phyloP scores from a whole-genome alignment of 2,888 invertebrate genomes.

The Acrobasis repandana region DNA sequence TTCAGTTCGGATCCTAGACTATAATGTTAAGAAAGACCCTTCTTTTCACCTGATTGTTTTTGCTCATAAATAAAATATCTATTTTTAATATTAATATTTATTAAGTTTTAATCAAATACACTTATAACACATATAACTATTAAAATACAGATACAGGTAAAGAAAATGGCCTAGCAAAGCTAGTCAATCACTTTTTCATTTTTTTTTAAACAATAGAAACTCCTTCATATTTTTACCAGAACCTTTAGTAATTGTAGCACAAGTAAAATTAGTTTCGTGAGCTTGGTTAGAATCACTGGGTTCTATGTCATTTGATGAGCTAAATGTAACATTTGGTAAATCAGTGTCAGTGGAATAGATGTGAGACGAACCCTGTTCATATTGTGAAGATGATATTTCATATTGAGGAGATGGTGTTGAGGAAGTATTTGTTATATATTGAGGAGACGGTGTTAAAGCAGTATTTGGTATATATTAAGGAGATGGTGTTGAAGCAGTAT shows the following conservation, averaged over 20 bases:
- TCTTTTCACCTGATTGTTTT: slow-evolving; percentile 4
- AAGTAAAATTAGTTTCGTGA: slow-evolving; percentile 6
- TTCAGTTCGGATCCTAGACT: slow-evolving; percentile 6
- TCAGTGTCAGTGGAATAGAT: slow-evolving; percentile 6
- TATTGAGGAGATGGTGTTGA: slow-evolving; percentile 6
- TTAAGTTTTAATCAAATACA: slow-evolving; percentile 4
- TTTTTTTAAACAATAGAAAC: slow-evolving; percentile 6
- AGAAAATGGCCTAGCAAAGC: slow-evolving; percentile 6
- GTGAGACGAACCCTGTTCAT: slow-evolving; percentile 6
- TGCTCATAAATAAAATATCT: slow-evolving; percentile 6
- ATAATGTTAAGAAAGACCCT: slow-evolving; percentile 4
- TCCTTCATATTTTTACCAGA: slow-evolving; percentile 6
- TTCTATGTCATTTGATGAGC: slow-evolving; percentile 6
- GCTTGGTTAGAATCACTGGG: slow-evolving; percentile 6
- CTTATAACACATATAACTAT: slow-evolving; percentile 6
- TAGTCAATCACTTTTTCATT: slow-evolving; percentile 3
- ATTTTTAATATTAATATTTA: slow-evolving; percentile 4
- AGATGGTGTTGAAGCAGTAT: too few relatives aligned
- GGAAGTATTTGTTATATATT: slow-evolving; percentile 6
- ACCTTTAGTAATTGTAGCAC: slow-evolving; percentile 4
- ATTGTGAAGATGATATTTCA: slow-evolving; percentile 6
- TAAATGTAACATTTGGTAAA: slow-evolving; percentile 6
- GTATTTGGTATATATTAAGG: neutral
- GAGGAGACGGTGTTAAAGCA: neutral
- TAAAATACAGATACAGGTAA: too few relatives aligned